A percentile compares a stretch with the other conserved stretches of the same genome.
These are phyloP conservation scores for Eulacestoma nigropectus DNA, from an alignment of 2,113 vertebrate species.

Conservation along the genomic window DNA sequence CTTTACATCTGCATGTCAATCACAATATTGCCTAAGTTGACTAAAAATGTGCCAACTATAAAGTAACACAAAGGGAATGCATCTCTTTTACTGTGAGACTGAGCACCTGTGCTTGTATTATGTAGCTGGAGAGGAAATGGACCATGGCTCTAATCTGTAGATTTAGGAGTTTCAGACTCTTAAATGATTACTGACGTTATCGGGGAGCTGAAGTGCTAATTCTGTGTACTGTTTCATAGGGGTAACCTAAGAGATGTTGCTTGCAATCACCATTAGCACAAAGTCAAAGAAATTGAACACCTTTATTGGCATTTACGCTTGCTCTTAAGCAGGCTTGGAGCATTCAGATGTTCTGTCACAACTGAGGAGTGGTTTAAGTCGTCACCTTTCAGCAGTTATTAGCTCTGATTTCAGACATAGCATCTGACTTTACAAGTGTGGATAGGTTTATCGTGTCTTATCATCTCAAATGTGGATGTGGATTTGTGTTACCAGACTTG, in stretches of 20 bases:
- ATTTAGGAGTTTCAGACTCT: neutral
- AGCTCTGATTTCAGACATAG: neutral
- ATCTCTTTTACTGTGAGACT: neutral
- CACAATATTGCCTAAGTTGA: neutral
- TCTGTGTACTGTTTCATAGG: neutral
- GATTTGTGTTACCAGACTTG: conserved; percentile 18
- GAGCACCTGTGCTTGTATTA: neutral
- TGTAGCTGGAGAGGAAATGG: neutral
- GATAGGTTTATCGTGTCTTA: neutral
- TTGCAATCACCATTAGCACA: neutral
- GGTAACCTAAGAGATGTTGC: neutral
- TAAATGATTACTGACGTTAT: neutral
- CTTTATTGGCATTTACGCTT: neutral
- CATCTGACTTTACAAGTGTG: neutral
- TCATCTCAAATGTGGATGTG: conserved; percentile 2
- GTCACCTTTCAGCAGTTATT: conserved; percentile 7
- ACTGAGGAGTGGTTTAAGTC: neutral
- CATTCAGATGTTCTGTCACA: neutral
- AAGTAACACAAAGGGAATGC: neutral
- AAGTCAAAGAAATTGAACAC: neutral
- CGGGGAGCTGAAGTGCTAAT: neutral
- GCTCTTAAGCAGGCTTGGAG: neutral
- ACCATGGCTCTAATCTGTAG: neutral
- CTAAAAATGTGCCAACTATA: neutral
- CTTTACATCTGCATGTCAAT: neutral